A percentile compares a stretch with the other conserved stretches of the same genome.
These are phyloP conservation scores for Chrysolina americana DNA, from an alignment of 2,888 invertebrate species.

Conservation along the genomic window DNA sequence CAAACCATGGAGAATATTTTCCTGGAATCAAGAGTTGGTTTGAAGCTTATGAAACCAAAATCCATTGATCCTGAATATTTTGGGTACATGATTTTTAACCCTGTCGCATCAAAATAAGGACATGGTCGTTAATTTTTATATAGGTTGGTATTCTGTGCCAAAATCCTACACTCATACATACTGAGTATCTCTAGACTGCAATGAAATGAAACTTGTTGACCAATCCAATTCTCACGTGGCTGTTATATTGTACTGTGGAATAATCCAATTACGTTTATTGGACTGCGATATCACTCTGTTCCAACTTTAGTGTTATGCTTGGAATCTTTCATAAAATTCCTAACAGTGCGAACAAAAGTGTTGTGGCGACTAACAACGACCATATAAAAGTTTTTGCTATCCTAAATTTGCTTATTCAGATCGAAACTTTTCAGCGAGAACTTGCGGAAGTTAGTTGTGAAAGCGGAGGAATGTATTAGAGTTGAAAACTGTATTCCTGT, in stretches of 20 bases:
- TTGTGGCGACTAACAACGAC: neutral
- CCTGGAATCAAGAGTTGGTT: too few relatives aligned
- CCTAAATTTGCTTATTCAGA: slow-evolving; percentile 11
- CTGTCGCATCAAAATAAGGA: too few relatives aligned
- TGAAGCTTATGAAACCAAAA: too few relatives aligned
- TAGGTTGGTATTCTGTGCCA: too few relatives aligned
- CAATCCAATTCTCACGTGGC: neutral
- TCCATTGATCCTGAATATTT: too few relatives aligned
- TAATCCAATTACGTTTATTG: neutral
- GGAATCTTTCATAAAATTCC: neutral
- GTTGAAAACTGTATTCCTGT: neutral
- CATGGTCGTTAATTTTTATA: too few relatives aligned
- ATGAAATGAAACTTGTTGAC: neutral
- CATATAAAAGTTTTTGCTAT: neutral
- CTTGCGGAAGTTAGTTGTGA: neutral
- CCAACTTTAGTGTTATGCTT: neutral
- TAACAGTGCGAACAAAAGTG: neutral
- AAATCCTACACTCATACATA: too few relatives aligned
- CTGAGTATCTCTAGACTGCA: neutral
- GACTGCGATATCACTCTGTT: neutral
- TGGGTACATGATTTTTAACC: too few relatives aligned
- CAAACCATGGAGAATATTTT: too few relatives aligned
- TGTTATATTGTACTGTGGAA: neutral
- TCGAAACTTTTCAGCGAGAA: neutral
- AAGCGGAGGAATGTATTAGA: neutral